These are phyloP conservation scores for Dolomedes plantarius DNA, from an alignment of 2,888 invertebrate species.

Conservation along the genomic window DNA sequence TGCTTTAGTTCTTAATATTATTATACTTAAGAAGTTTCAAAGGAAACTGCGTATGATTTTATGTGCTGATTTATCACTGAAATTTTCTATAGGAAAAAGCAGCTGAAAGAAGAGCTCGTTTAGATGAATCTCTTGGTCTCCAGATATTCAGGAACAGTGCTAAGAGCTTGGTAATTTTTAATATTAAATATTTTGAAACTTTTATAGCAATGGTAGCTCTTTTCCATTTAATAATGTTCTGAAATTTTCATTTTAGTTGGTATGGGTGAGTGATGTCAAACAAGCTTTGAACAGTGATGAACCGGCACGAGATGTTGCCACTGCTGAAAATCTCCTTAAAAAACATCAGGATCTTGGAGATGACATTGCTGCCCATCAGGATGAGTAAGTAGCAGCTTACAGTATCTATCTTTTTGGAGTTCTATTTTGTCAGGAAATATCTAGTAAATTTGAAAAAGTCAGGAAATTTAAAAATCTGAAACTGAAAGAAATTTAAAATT, in stretches of 20 bases:
- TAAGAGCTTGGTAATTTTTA: slow-evolving; percentile 80
- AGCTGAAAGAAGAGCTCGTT: slow-evolving; percentile 85
- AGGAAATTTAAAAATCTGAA: too few species aligned
- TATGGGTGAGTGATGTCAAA: slow-evolving; percentile 88
- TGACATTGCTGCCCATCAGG: slow-evolving; percentile 91
- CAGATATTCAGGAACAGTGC: slow-evolving; percentile 93
- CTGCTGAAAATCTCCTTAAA: slow-evolving; percentile 92
- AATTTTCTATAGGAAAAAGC: slow-evolving; percentile 84
- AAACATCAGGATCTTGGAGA: slow-evolving; percentile 93
- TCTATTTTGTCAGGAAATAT: too few species aligned
- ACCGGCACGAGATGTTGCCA: slow-evolving; percentile 90
- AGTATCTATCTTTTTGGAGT: background rate
- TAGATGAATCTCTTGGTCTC: slow-evolving; percentile 96
- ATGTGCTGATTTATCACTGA: too few species aligned
- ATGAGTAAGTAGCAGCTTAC: slow-evolving; percentile 82
- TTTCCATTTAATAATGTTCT: too few species aligned
- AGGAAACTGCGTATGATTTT: too few species aligned
- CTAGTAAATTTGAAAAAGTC: too few species aligned
- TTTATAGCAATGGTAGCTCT: too few species aligned
- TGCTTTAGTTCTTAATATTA: too few species aligned
- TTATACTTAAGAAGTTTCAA: too few species aligned
- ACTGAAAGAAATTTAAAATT: too few species aligned
- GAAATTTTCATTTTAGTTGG: too few species aligned
- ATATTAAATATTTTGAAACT: too few species aligned
- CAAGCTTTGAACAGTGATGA: slow-evolving; percentile 87